Conservation (phyloP, 2,113 vertebrate genomes). For the Maccullochella peelii region DNA sequence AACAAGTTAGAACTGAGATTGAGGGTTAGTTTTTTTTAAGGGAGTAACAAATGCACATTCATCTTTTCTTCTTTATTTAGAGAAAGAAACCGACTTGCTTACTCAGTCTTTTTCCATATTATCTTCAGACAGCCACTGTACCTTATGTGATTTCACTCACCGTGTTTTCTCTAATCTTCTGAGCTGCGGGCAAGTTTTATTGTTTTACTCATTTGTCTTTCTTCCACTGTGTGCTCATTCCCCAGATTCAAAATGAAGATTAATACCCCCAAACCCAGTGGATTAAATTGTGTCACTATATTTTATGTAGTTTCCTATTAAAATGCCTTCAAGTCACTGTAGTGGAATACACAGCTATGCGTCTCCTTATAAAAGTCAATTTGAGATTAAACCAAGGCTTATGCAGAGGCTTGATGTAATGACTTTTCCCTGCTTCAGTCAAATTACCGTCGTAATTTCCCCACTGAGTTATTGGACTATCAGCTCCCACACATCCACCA, state of each 20-base stretch:
- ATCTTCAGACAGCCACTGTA: conserved; percentile 39
- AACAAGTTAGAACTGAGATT: conserved; percentile 17
- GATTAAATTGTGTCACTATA: conserved; percentile 77
- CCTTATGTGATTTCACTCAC: conserved; percentile 55
- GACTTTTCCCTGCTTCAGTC: conserved; percentile 71
- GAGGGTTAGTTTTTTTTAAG: conserved; percentile 25
- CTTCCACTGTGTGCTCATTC: conserved; percentile 52
- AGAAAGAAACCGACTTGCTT: conserved; percentile 27
- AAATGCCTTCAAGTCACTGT: conserved; percentile 71
- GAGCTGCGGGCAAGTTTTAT: conserved; percentile 60
- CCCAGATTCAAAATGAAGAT: conserved; percentile 78
- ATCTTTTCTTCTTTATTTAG: conserved; percentile 50
- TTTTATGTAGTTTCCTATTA: conserved; percentile 80
- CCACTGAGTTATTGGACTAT: conserved; percentile 71
- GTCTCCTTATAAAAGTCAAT: conserved; percentile 80
- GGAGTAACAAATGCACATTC: conserved; percentile 36
- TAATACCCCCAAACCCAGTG: conserved; percentile 72
- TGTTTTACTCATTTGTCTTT: conserved; percentile 70
- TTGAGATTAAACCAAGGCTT: conserved; percentile 80
- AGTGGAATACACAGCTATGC: conserved; percentile 57
- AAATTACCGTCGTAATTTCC: conserved; percentile 74
- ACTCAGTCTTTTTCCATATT: conserved; percentile 45
- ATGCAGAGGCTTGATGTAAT: conserved; percentile 71
- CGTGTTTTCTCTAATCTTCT: conserved; percentile 44
- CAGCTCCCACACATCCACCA: conserved; percentile 47